These are phyloP conservation scores for Pipistrellus pygmaeus DNA, from an alignment of 2,797 vertebrate species.

Conservation along the genomic window DNA sequence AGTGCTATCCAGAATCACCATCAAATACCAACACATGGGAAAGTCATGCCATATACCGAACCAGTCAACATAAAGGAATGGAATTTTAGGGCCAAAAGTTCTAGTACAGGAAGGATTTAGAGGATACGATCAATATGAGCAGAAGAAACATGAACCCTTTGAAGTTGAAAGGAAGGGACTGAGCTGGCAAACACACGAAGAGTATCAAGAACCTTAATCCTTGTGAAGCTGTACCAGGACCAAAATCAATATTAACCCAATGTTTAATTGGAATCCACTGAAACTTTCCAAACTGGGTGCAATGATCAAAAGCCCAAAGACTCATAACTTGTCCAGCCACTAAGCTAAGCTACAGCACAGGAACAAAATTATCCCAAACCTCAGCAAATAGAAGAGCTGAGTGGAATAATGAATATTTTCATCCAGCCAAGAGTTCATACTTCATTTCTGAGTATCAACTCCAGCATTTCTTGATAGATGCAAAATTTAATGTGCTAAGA, in stretches of 20 bases:
- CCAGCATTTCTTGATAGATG: constrained; percentile 75
- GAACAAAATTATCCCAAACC: constrained; percentile 76
- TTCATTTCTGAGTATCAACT: constrained; percentile 69
- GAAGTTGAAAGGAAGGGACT: constrained; percentile 66
- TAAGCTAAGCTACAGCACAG: constrained; percentile 73
- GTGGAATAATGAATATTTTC: constrained; percentile 79
- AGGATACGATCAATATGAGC: constrained; percentile 25
- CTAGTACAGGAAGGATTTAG: constrained; percentile 65
- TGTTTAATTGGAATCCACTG: constrained; percentile 75
- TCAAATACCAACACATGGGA: not conserved
- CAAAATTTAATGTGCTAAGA: constrained; percentile 64
- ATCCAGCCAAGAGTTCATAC: constrained; percentile 74
- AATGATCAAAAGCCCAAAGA: constrained; percentile 78
- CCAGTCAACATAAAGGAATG: not conserved
- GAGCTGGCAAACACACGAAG: constrained; percentile 69
- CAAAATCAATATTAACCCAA: constrained; percentile 77
- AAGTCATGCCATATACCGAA: not conserved
- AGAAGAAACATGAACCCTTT: constrained; percentile 45
- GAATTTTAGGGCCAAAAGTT: not conserved
- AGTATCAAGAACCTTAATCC: constrained; percentile 72
- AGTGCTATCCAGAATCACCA: not conserved
- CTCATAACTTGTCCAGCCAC: constrained; percentile 75
- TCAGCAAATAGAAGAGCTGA: constrained; percentile 82
- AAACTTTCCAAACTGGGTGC: constrained; percentile 75
- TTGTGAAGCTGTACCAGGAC: constrained; percentile 68